Base-by-base conservation (phyloP, 2,888 invertebrate genomes). In the Dryococelus australis region DNA sequence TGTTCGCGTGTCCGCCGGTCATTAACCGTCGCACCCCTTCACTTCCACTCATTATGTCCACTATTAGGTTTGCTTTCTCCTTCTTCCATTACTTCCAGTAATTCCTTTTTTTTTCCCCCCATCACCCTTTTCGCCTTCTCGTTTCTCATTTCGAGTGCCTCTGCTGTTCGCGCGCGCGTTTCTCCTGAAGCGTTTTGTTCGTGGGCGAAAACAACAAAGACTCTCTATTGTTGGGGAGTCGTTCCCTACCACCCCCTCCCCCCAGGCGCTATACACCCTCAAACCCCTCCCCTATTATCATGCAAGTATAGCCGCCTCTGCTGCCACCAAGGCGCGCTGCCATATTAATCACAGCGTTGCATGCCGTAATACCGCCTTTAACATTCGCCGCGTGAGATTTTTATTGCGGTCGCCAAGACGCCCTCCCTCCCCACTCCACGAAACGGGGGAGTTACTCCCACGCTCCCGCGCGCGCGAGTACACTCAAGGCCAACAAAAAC, bases 31-130 rank as follows among this genome's bases (percentile, higher is more conserved):
- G 83, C 35, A 83, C 83, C 65, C 65, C 35, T 83, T 83, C 65
- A 65, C 65, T 65, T 35, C 83, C 28, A 83, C 83, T 83, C 83
- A 83, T 83, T 83, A 83, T 24, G 43, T 35, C 27, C 83, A 83
- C 28, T 43, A 83, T 83, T 83, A 83, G 83, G 35, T 27, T 20
- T 24, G 43, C 83, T 28, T 27, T 43, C 43, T 83, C 43, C 35
- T 27, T 83, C 83, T 83, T 83, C 24, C 83, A 35, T 35, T 28
- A 79, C 79, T 79, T 79, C 27, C 0, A 79, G 43, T 28, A 83
- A 12, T 83, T 83, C 83, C 24, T 83, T 83, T 28, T 83, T 83
- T 12, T 20, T 10, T 27, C 81, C 81, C 13, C 28, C 20, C 28
- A 13, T 16, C 16, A 5, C 83, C n/a, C 43, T 83, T 83, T 83